Evolutionary conservation across 1,140 invertebrate species (phyloP).

Genomic region (Drosophila orosa): DNA sequence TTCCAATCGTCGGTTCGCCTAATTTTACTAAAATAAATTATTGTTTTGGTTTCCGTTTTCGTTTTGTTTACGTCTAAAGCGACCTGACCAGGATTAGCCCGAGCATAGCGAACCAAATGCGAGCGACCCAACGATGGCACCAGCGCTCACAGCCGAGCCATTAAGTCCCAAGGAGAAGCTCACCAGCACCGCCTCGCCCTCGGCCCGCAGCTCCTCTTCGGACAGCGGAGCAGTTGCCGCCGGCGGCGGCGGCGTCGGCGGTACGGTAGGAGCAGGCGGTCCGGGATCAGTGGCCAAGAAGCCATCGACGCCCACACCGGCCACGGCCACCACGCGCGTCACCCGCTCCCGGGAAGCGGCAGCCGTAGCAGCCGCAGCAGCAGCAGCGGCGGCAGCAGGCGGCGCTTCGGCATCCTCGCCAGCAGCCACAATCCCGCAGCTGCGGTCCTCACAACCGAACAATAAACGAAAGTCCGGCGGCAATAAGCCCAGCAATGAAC

Average conservation of each 20-base stretch:
- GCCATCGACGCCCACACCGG: slow-evolving; percentile 40
- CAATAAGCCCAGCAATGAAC: slow-evolving; percentile 48
- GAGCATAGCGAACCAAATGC: slow-evolving; percentile 15
- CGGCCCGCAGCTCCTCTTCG: slow-evolving; percentile 52
- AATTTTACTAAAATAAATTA: slow-evolving; percentile 26
- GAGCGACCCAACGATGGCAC: slow-evolving; percentile 85
- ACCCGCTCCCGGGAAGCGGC: slow-evolving; percentile 62
- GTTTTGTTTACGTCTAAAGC: slow-evolving; percentile 17
- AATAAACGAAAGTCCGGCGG: slow-evolving; percentile 29
- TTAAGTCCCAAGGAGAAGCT: slow-evolving; percentile 81
- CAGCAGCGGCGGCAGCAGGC: slow-evolving; percentile 38
- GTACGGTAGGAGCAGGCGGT: slow-evolving; percentile 1
- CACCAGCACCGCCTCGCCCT: slow-evolving; percentile 66
- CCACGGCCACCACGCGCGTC: slow-evolving; percentile 63
- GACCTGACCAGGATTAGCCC: slow-evolving; percentile 30
- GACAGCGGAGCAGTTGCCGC: slow-evolving; percentile 37
- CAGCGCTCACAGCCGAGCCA: slow-evolving; percentile 86
- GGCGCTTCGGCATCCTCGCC: slow-evolving; percentile 19
- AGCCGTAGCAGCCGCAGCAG: slow-evolving; percentile 29
- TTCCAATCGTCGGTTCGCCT: slow-evolving; percentile 7
- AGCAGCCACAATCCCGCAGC: background rate
- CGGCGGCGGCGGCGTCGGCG: slow-evolving; percentile 14
- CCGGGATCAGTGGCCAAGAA: slow-evolving; percentile 39
- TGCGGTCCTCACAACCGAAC: slow-evolving; percentile 7
- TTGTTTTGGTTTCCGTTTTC: slow-evolving; percentile 16